Evolutionary conservation across 1,140 invertebrate genomes (phyloP), one percentile per base, ranked within the genome.

Genomic region (Drosophila tropicalis): DNA sequence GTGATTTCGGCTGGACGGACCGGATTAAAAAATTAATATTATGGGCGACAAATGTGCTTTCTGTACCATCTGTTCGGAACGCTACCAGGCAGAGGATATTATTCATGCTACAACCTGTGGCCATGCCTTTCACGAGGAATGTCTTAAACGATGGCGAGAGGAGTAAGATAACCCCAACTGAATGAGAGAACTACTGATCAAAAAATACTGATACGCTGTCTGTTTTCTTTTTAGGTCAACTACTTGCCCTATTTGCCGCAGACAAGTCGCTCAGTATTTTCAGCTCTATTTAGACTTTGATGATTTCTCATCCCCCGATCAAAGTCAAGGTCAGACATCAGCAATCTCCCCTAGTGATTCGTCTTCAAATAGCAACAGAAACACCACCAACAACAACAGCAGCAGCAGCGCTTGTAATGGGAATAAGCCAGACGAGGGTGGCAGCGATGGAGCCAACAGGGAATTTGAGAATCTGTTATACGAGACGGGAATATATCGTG

Each of bases 21-120:
- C 17, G 6, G n/a, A 12, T 13, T 13, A 39, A 17, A 41, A 19
- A 7, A 22, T 7, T 39, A 47, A 36, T 32, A 17, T 15, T 57
- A 73, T 65, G 57, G 58, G 29, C 54, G 41, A 19, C 29, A 64
- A 39, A n/a, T 66, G 41, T 29, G 82, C 71, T 2, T 66, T 75
- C 47, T 86, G 82, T 36, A 69, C 69, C 29, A 87, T 87, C 15
- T 87, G 83, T n/a, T 70, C 68, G 70, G 83, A 87, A 13, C 57
- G 63, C 1, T 89, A 75, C 62, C 56, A 54, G 1, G 13, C 29
- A 0, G n/a, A 57, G 64, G 77, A 90, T 39, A 61, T 57, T 1
- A 81, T 89, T 29, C 65, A 69, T 22, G 85, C 66, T 1, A 81
- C 73, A 13, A 75, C 10, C 25, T 87, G 85, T 10, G 84, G 84